phyloP scores from a whole-genome alignment of 92 coral and sea anemone species.

The Porites lobata region DNA sequence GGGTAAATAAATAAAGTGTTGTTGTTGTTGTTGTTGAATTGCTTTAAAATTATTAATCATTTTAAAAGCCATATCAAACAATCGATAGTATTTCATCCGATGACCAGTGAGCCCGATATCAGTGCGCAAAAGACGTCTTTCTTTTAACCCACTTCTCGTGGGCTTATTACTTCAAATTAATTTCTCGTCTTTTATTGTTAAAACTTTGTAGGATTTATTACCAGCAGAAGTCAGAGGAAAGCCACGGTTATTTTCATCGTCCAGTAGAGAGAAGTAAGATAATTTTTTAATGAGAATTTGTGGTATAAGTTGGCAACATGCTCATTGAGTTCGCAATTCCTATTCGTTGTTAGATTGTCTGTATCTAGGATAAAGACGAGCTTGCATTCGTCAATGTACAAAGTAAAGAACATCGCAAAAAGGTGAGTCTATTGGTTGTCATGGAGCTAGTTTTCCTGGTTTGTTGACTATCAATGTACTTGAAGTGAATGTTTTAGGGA shows the following conservation, averaged over 20 bases:
- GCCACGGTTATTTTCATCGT: conserved; percentile 71
- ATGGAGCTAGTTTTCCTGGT: no score
- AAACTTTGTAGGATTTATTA: conserved; percentile 66
- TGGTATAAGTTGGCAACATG: no score
- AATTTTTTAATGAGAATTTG: neutral
- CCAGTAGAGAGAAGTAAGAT: conserved; percentile 82
- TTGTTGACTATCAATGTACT: no score
- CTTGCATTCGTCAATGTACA: conserved; percentile 88
- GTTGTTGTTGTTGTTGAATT: no score
- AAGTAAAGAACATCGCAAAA: conserved; percentile 86
- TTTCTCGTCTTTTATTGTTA: neutral
- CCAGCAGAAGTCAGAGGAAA: conserved; percentile 65
- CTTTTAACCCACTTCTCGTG: no score
- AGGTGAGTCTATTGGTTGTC: conserved; percentile 52
- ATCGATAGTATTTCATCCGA: no score
- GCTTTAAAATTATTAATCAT: no score
- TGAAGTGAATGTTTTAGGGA: no score
- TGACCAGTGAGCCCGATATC: no score
- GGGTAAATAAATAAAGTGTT: no score
- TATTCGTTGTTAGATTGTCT: conserved; percentile 62
- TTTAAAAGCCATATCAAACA: neutral
- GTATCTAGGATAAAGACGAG: conserved; percentile 89
- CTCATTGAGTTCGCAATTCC: neutral
- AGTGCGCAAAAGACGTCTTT: no score
- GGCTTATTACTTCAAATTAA: neutral